phyloP scores from a whole-genome alignment of 2,113 vertebrate species.

The Smithornis capensis region DNA sequence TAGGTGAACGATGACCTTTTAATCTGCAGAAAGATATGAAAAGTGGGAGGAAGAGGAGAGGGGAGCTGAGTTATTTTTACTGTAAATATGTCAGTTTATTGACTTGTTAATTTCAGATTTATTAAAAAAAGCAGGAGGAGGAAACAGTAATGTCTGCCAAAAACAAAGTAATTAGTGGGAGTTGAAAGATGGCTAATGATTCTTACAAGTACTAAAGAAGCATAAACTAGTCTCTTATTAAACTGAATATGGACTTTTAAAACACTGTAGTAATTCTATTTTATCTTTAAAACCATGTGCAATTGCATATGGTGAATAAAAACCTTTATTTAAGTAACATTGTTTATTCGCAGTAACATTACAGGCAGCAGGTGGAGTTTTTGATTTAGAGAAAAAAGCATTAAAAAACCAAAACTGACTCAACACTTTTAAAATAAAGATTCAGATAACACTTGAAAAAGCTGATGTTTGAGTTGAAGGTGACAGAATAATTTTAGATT shows the following conservation, averaged over 20 bases:
- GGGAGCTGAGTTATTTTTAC: conserved; percentile 42
- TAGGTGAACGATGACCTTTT: conserved; percentile 36
- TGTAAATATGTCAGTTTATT: conserved; percentile 55
- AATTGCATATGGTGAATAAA: conserved; percentile 29
- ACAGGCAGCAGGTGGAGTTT: not conserved
- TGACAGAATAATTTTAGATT: not conserved
- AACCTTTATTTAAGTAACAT: not conserved
- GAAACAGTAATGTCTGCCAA: conserved; percentile 52
- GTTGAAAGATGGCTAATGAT: conserved; percentile 49
- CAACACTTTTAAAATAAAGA: not conserved
- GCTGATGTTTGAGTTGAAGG: not conserved
- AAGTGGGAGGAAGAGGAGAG: conserved; percentile 26
- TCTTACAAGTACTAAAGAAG: conserved; percentile 36
- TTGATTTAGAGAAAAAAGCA: not conserved
- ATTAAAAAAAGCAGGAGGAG: conserved; percentile 37
- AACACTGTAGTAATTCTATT: conserved; percentile 2
- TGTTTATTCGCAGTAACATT: not conserved
- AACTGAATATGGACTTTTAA: conserved; percentile 22
- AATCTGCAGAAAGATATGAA: not conserved
- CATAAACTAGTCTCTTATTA: conserved; percentile 28
- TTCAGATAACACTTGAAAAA: not conserved
- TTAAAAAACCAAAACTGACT: not conserved
- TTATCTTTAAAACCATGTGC: conserved; percentile 20
- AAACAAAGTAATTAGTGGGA: conserved; percentile 49
- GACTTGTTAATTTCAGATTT: conserved; percentile 53